Evolutionary conservation across 2,888 invertebrate genomes (phyloP), one percentile per base, ranked within the genome.

Genomic region (Herminia tarsipennalis): DNA sequence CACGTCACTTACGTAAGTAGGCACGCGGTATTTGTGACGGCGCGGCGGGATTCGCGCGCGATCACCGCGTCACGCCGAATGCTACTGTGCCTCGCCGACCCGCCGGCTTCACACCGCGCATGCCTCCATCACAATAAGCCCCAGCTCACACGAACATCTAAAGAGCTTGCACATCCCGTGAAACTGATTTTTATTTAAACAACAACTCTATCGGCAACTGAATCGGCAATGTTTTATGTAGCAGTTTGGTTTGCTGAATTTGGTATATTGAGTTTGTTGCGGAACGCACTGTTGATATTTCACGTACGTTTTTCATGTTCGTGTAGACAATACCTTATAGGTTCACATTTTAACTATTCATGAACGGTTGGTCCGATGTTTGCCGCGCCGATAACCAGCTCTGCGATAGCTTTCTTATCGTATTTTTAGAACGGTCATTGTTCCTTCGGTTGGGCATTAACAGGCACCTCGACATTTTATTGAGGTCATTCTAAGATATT

Each of bases 1-100:
- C 66, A 57, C 74, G 72, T 64, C 75, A 82, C 85, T 88, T 89
- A 89, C 88, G 89, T 88, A 86, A 86, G 86, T 83, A 72, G 56
- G 62, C 56, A 65, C 73, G 75, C 51, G 43, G 22, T 50, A 42
- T 51, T 36, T 44, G 37, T 47, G 38, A 35, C 41, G 52, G 57
- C 30, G 46, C 57, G 50, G 56, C 61, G 59, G 32, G 54, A 29
- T 40, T 52, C 51, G 73, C 83, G 80, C 64, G 78, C 80, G 76
- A 48, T 49, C 71, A 59, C 63, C 71, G 76, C 75, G 79, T 71
- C 75, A 61, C 78, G 74, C 73, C 75, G 75, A 76, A 64, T 80
- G 80, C 78, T 78, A 86, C 87, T 86, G 74, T 79, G 73, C 64
- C 69, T 56, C 56, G 56, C 46, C 52, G 41, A 61, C 61, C 65